Evolutionary conservation across 2,888 invertebrate genomes (phyloP).

Genomic region (Limnephilus auricula): DNA sequence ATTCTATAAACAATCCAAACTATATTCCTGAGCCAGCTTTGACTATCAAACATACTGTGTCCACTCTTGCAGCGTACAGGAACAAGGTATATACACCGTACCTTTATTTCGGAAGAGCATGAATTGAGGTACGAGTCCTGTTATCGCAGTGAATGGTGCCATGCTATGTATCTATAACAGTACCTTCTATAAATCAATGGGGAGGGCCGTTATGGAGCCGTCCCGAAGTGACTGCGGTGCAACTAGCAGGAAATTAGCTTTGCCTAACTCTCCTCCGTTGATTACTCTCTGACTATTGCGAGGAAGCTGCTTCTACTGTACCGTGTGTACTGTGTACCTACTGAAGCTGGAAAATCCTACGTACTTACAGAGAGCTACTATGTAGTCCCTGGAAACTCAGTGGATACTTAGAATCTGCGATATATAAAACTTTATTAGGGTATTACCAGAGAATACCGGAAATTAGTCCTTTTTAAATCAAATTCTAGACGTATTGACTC

Average conservation of each 20-base stretch:
- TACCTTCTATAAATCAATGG: neutral
- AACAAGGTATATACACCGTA: neutral
- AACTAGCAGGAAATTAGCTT: constrained; percentile 63
- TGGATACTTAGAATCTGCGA: neutral
- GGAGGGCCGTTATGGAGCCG: constrained; percentile 8
- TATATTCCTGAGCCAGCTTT: neutral
- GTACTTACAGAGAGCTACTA: neutral
- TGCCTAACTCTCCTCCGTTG: constrained; percentile 53
- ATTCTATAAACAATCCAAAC: neutral
- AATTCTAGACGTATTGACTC: too few species aligned
- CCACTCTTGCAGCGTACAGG: neutral
- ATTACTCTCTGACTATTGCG: neutral
- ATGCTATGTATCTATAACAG: neutral
- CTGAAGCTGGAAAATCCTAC: neutral
- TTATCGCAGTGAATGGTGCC: constrained; percentile 40
- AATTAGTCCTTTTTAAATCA: too few species aligned
- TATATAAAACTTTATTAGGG: neutral
- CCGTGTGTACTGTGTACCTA: neutral
- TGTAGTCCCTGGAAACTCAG: neutral
- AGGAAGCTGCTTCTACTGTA: neutral
- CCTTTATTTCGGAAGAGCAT: neutral
- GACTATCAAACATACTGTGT: neutral
- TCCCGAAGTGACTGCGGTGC: constrained; percentile 44
- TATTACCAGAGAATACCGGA: too few species aligned
- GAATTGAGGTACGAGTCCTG: neutral